Percentiles rank a stretch among this genome's conserved stretches.
phyloP scores from a whole-genome alignment of 2,888 invertebrate genomes.

The Lasioglossum oenotherae region DNA sequence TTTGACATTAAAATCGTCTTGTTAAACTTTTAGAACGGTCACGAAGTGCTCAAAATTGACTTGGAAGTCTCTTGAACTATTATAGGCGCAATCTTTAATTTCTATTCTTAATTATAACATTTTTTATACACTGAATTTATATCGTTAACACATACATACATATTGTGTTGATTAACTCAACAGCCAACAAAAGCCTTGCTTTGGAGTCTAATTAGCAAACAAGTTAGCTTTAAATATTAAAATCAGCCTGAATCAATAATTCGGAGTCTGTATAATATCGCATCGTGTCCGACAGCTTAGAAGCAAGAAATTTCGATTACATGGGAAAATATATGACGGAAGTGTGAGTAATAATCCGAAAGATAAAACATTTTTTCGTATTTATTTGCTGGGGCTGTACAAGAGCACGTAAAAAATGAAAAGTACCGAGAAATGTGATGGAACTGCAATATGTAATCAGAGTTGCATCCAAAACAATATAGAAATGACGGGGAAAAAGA shows the following conservation, averaged over 20 bases:
- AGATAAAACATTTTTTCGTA: background rate
- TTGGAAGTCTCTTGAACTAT: too few species aligned
- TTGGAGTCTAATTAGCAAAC: background rate
- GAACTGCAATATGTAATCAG: conserved; percentile 53
- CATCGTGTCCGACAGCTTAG: background rate
- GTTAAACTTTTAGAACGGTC: background rate
- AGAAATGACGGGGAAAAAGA: conserved; percentile 46
- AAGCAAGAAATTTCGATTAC: background rate
- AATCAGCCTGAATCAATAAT: background rate
- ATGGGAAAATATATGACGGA: background rate
- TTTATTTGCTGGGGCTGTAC: background rate
- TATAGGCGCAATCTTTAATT: too few species aligned
- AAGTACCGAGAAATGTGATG: conserved; percentile 16
- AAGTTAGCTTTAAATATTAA: background rate
- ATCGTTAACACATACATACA: too few species aligned
- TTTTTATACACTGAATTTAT: too few species aligned
- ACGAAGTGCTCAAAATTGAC: too few species aligned
- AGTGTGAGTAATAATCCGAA: background rate
- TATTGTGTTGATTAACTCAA: background rate
- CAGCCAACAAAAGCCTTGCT: background rate
- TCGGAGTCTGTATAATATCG: background rate
- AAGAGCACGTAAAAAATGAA: conserved; percentile 21
- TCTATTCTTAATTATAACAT: too few species aligned
- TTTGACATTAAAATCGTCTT: background rate
- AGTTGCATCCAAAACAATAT: conserved; percentile 39